A percentile compares a stretch with the other conserved stretches of the same genome.
Evolutionary conservation across 2,113 vertebrate genomes (phyloP).

Genomic region (Myrmophylax atrothorax): DNA sequence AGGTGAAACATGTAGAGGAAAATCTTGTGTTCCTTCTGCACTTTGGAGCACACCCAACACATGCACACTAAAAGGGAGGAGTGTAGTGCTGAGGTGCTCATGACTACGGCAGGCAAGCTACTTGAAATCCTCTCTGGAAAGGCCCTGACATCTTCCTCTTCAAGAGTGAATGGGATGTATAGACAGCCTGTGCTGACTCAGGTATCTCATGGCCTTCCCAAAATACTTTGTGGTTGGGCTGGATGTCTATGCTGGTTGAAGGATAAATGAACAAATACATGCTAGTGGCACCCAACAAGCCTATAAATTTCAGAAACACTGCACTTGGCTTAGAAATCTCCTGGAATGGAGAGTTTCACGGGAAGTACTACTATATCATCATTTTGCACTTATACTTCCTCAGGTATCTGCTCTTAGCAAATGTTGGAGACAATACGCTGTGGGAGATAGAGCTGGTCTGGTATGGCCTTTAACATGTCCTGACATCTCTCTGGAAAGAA

Average conservation of each 20-base stretch:
- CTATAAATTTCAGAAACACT: neutral
- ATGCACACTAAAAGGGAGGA: neutral
- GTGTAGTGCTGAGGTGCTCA: too few species aligned
- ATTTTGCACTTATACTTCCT: neutral
- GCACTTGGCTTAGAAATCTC: neutral
- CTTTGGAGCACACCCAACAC: fast-evolving
- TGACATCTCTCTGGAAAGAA: neutral
- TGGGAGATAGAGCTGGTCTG: neutral
- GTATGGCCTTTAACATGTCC: too few species aligned
- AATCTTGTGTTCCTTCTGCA: neutral
- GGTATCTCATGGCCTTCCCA: neutral
- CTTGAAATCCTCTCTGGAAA: neutral
- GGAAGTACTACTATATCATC: neutral
- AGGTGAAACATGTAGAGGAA: neutral
- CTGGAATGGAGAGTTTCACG: neutral
- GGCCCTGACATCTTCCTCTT: neutral
- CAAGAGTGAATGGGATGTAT: neutral
- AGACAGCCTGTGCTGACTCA: neutral
- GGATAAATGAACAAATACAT: neutral
- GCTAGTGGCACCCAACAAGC: neutral
- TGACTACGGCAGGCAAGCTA: fast-evolving
- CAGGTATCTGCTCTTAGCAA: neutral
- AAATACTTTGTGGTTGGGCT: neutral
- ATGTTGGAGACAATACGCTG: neutral
- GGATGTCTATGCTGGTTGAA: neutral